These are phyloP conservation scores for Phrynocephalus guinanensis DNA, from an alignment of 2,797 vertebrate species.

Conservation along the genomic window DNA sequence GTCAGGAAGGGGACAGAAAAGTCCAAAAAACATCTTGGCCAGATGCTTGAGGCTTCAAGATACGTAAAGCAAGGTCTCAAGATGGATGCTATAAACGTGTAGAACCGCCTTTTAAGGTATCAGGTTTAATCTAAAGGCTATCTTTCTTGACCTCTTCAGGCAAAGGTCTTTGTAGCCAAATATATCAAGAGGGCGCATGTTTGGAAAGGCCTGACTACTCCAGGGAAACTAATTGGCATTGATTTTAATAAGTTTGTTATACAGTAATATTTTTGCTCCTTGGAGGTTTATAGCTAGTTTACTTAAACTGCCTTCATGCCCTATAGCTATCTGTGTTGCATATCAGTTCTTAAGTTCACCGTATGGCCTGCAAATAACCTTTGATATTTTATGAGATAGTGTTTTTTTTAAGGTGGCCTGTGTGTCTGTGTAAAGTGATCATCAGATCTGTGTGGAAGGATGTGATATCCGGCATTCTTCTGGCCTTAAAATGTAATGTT, in stretches of 20 bases:
- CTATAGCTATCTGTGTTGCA: not conserved
- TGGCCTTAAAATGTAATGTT: not conserved
- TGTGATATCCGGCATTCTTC: not conserved
- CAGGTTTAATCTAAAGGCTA: too few species aligned
- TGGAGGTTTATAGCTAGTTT: not conserved
- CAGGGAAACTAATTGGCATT: not conserved
- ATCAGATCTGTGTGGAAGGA: not conserved
- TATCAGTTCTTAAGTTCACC: not conserved
- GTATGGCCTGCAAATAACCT: not conserved
- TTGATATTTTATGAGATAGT: constrained; percentile 11
- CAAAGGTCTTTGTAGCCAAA: not conserved
- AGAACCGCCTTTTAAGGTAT: too few species aligned
- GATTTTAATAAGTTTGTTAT: not conserved
- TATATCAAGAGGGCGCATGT: not conserved
- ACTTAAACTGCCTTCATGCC: not conserved
- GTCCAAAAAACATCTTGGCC: too few species aligned
- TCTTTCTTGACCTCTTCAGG: not conserved
- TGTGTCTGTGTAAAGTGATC: not conserved
- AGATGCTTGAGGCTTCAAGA: too few species aligned
- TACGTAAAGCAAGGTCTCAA: too few species aligned
- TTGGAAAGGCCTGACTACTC: not conserved
- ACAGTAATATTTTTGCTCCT: not conserved
- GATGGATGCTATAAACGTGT: too few species aligned
- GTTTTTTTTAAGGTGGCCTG: not conserved
- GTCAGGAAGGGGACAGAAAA: too few species aligned